phyloP scores from a whole-genome alignment of 1,140 invertebrate genomes.

The Rhagoletis zephyria region DNA sequence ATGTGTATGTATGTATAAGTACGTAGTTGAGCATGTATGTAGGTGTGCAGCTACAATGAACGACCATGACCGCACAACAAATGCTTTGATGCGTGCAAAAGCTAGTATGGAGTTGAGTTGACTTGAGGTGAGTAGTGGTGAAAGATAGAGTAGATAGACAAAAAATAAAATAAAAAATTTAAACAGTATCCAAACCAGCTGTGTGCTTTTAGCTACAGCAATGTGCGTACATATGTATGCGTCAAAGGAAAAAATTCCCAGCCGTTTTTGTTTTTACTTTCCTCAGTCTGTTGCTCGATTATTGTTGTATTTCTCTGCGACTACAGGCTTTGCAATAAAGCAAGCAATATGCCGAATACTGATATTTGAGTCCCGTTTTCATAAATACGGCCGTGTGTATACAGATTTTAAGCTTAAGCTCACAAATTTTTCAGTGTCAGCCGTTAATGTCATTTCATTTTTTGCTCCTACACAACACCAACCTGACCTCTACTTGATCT shows the following conservation, averaged over 20 bases:
- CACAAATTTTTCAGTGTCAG: not conserved
- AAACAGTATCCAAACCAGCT: not conserved
- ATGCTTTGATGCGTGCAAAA: not conserved
- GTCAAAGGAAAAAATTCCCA: not conserved
- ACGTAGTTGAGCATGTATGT: too few species aligned
- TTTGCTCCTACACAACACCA: not conserved
- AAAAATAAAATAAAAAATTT: not conserved
- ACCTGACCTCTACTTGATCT: constrained; percentile 5
- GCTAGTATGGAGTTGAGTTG: not conserved
- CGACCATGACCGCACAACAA: constrained; percentile 46
- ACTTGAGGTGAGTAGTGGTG: not conserved
- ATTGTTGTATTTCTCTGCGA: not conserved
- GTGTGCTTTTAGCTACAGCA: not conserved
- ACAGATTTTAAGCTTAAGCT: not conserved
- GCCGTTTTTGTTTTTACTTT: not conserved
- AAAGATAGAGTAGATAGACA: not conserved
- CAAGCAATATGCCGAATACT: not conserved
- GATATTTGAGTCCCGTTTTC: not conserved
- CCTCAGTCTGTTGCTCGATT: not conserved
- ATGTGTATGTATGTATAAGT: too few species aligned
- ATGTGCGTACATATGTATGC: not conserved
- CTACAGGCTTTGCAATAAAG: not conserved
- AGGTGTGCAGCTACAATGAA: not conserved
- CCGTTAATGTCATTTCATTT: not conserved
- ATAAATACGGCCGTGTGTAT: not conserved